A percentile compares a stretch with the other conserved stretches of the same genome.
Evolutionary conservation across 23 tunicate genomes (phyloP).

Genomic region (Aplidium turbinatum): DNA sequence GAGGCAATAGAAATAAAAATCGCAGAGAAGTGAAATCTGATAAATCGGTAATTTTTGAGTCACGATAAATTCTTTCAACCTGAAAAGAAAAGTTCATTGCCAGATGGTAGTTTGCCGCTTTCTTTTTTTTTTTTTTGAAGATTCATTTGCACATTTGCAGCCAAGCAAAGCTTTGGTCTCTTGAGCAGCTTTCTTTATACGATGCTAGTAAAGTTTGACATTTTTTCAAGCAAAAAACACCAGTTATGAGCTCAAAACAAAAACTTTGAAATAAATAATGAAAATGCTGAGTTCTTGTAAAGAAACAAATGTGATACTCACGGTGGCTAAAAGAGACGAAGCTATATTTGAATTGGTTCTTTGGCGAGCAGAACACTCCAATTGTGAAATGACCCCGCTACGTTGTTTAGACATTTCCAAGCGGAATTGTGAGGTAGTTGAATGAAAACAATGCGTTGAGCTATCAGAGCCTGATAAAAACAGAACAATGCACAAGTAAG

Average conservation of each 20-base stretch:
- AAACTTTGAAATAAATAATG: too few relatives aligned
- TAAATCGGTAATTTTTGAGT: constrained; percentile 18
- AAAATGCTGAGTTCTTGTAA: too few relatives aligned
- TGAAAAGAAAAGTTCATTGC: constrained; percentile 7
- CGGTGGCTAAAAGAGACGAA: constrained; percentile 3
- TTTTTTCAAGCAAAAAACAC: too few relatives aligned
- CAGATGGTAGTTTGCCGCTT: too few relatives aligned
- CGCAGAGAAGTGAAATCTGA: constrained; percentile 57
- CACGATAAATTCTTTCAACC: constrained; percentile 35
- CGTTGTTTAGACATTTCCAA: background rate
- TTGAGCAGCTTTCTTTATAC: too few relatives aligned
- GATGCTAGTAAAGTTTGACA: too few relatives aligned
- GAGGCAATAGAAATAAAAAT: constrained; percentile 65
- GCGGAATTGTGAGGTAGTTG: constrained; percentile 4
- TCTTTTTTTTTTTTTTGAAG: too few relatives aligned
- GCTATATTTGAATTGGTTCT: constrained; percentile 3
- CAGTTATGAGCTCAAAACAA: too few relatives aligned
- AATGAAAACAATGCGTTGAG: background rate
- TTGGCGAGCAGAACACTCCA: background rate
- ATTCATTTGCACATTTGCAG: too few relatives aligned
- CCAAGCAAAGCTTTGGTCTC: too few relatives aligned
- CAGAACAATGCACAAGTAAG: background rate
- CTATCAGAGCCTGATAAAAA: background rate
- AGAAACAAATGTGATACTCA: too few relatives aligned
- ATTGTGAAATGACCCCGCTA: background rate